Conservation (phyloP, 2,797 vertebrate genomes). For the Thaleichthys pacificus region DNA sequence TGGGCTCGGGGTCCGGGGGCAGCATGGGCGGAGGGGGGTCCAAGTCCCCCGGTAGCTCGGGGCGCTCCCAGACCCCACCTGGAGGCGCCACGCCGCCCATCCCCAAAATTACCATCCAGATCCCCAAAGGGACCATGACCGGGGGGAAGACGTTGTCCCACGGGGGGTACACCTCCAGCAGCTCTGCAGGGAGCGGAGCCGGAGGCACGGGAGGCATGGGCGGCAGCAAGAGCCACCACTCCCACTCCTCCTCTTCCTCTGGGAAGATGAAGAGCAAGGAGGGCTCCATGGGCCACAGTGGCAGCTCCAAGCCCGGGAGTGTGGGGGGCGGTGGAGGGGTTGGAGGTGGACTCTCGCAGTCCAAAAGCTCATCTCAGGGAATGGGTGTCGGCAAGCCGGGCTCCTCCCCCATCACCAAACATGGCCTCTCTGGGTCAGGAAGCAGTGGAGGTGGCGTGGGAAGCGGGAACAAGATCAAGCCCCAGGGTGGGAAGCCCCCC, state of each 20-base stretch:
- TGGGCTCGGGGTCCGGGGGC: slow-evolving; percentile 81
- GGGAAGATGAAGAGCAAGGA: slow-evolving; percentile 96
- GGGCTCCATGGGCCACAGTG: slow-evolving; percentile 80
- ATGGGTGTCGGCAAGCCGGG: slow-evolving; percentile 90
- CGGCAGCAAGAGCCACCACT: slow-evolving; percentile 94
- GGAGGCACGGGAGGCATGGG: slow-evolving; percentile 65
- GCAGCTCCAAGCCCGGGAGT: slow-evolving; percentile 84
- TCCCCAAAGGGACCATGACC: slow-evolving; percentile 92
- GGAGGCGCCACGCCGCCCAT: slow-evolving; percentile 95
- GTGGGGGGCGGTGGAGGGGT: slow-evolving; percentile 66
- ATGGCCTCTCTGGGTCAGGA: slow-evolving; percentile 85
- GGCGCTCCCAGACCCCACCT: slow-evolving; percentile 93
- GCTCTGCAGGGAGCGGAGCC: slow-evolving; percentile 76
- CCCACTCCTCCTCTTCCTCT: slow-evolving; percentile 92
- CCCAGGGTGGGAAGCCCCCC: slow-evolving; percentile 94
- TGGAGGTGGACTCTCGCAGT: slow-evolving; percentile 73
- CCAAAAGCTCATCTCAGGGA: slow-evolving; percentile 90
- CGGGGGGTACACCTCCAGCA: slow-evolving; percentile 88
- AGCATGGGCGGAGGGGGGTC: slow-evolving; percentile 91
- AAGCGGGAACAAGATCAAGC: slow-evolving; percentile 86
- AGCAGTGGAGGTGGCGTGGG: slow-evolving; percentile 73
- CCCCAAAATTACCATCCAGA: slow-evolving; percentile 98
- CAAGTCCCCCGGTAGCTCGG: slow-evolving; percentile 95
- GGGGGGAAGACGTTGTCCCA: slow-evolving; percentile 94
- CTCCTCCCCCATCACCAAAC: slow-evolving; percentile 95